Evolutionary conservation across 2,113 vertebrate species (phyloP).

Genomic region (Callaeas wilsoni): DNA sequence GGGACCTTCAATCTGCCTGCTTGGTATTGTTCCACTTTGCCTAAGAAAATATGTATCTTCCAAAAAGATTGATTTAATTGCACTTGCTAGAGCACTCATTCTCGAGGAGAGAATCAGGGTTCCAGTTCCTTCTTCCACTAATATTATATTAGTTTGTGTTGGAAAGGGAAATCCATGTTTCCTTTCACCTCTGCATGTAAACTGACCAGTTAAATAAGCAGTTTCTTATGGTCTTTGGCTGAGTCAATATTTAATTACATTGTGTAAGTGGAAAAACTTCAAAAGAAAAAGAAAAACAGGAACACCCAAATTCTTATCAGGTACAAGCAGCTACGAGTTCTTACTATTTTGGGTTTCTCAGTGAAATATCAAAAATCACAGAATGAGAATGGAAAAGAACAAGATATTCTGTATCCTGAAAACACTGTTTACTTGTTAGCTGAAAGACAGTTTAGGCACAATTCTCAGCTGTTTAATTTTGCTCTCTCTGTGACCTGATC

Average conservation of each 20-base stretch:
- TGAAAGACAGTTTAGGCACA: background rate
- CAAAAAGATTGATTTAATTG: background rate
- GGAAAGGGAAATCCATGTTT: background rate
- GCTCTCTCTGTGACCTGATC: background rate
- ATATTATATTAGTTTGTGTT: background rate
- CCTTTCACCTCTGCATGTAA: rapidly evolving
- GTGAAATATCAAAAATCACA: background rate
- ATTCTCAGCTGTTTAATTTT: background rate
- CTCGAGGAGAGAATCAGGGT: background rate
- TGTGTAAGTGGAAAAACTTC: background rate
- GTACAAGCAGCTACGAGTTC: background rate
- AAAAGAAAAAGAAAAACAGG: background rate
- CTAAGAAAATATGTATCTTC: background rate
- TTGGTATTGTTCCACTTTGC: background rate
- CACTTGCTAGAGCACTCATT: background rate
- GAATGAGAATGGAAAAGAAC: background rate
- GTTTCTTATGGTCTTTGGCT: background rate
- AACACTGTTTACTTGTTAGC: background rate
- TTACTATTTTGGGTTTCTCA: background rate
- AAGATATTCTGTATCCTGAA: background rate
- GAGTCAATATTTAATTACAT: background rate
- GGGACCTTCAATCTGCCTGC: background rate
- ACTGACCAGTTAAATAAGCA: background rate
- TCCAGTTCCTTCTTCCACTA: background rate
- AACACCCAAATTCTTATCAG: background rate